Evolutionary conservation across 2,888 invertebrate species (phyloP).

Genomic region (Coleophora flavipennella): DNA sequence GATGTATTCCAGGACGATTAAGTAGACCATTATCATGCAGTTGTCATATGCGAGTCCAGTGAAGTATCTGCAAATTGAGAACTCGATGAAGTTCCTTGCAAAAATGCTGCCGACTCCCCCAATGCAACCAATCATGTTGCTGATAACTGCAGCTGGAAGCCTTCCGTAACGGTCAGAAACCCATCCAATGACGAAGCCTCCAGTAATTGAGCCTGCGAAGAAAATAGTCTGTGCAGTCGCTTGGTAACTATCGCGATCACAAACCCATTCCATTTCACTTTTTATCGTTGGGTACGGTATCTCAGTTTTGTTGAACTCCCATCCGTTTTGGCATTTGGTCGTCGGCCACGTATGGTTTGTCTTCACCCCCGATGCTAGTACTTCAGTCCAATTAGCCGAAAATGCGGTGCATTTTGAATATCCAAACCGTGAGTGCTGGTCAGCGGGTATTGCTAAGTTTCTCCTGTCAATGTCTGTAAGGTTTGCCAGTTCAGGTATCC

Average conservation of each 20-base stretch:
- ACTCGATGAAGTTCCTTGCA: conserved; percentile 31
- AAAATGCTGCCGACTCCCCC: conserved; percentile 37
- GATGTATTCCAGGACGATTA: conserved; percentile 41
- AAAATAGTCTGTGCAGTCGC: conserved; percentile 45
- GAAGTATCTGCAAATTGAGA: conserved; percentile 35
- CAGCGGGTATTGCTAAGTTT: conserved; percentile 29
- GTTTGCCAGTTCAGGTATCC: conserved; percentile 33
- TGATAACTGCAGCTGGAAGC: conserved; percentile 33
- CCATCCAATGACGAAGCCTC: conserved; percentile 42
- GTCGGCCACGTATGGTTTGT: conserved; percentile 32
- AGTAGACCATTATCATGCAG: conserved; percentile 42
- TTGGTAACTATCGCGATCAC: conserved; percentile 42
- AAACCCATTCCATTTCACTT: conserved; percentile 46
- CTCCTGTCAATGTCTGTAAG: conserved; percentile 29
- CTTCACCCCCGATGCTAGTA: conserved; percentile 21
- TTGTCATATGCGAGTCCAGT: conserved; percentile 47
- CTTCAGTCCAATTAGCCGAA: conserved; percentile 38
- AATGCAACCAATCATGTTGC: conserved; percentile 33
- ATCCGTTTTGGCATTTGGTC: conserved; percentile 37
- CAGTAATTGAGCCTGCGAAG: conserved; percentile 39
- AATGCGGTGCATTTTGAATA: conserved; percentile 37
- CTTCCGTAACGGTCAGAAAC: conserved; percentile 41
- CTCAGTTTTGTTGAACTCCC: conserved; percentile 44
- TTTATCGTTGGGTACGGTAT: conserved; percentile 47
- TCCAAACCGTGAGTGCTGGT: conserved; percentile 28